Base-by-base conservation (phyloP, 2,888 invertebrate genomes). In the Campoplex capitator region DNA sequence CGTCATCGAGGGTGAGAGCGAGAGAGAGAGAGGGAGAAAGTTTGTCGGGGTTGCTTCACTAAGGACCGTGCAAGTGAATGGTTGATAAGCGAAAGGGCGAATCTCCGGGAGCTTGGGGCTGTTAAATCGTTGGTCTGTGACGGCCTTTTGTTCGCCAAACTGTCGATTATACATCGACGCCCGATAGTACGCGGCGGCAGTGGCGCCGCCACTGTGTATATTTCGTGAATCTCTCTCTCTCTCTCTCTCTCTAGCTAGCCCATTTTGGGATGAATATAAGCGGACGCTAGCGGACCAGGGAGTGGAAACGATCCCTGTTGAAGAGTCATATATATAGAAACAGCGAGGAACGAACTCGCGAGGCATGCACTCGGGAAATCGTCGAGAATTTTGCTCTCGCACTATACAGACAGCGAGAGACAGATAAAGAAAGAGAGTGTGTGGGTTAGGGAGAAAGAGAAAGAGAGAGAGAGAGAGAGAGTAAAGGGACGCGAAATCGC, bases 401-500 rank as follows among this genome's bases (percentile, higher is more conserved):
- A 51, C 48, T 48, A 65, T 67, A 81, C 38, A 56, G 78, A 67
- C 67, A 48, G 86, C 45, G 65, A 62, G 73, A 71, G 48, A 58
- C 75, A 67, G 71, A 48, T 85, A 48, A 77, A 32, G 68, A 56
- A 58, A 74, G 77, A 81, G 56, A n/a, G 48, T 23, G 23, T 23
- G 38, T 6, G 38, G 4, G 38, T 38, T 67, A 81, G 67, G 54
- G 73, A 73, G 48, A 58, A 73, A 58, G 73, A 51, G 86, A 51
- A 75, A 32, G 68, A 58, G 65, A 74, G 77, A 82, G 56, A 23
- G 51, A 28, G 11, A 28, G 83, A 84, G 58, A 56, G 65, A 75
- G 85, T 68, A 88, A 83, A 86, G 89, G 81, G 85, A 85, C 88
- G 85, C 86, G 80, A 68, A 65, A 87, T 86, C 82, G 82, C 86